These are phyloP conservation scores for Nezara viridula DNA, from an alignment of 2,888 invertebrate species.

Conservation along the genomic window DNA sequence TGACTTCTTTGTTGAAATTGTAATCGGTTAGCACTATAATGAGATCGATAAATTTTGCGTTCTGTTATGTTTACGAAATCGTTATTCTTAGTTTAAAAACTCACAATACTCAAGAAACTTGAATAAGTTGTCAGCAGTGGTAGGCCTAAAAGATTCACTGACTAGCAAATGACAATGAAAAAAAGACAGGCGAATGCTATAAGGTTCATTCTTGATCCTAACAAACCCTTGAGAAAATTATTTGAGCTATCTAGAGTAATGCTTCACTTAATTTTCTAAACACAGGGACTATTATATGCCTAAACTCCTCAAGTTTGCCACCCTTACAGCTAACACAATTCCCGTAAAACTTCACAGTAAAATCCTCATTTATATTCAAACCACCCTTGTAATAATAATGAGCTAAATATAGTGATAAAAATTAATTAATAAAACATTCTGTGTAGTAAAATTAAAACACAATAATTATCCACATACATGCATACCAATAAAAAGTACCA, in stretches of 20 bases:
- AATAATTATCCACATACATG: conserved; percentile 19
- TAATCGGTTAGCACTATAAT: too few relatives aligned
- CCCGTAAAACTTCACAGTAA: background rate
- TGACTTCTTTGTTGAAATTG: too few relatives aligned
- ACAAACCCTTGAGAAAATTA: background rate
- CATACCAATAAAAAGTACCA: background rate
- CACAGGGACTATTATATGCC: too few relatives aligned
- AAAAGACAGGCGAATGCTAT: background rate
- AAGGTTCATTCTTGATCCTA: background rate
- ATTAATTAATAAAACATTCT: background rate
- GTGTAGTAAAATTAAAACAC: background rate
- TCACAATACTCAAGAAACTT: too few relatives aligned
- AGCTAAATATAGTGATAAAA: background rate
- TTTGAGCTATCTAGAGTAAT: background rate
- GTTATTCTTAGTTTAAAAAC: too few relatives aligned
- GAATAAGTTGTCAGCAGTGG: background rate
- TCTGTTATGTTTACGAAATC: too few relatives aligned
- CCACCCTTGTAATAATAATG: background rate
- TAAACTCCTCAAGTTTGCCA: background rate
- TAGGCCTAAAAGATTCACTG: background rate
- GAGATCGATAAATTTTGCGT: too few relatives aligned
- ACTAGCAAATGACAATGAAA: background rate
- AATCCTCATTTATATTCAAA: background rate
- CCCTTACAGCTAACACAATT: background rate
- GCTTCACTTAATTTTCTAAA: too few relatives aligned